Evolutionary conservation across 92 coral and sea anemone species (phyloP).

Genomic region (Micromussa lordhowensis): DNA sequence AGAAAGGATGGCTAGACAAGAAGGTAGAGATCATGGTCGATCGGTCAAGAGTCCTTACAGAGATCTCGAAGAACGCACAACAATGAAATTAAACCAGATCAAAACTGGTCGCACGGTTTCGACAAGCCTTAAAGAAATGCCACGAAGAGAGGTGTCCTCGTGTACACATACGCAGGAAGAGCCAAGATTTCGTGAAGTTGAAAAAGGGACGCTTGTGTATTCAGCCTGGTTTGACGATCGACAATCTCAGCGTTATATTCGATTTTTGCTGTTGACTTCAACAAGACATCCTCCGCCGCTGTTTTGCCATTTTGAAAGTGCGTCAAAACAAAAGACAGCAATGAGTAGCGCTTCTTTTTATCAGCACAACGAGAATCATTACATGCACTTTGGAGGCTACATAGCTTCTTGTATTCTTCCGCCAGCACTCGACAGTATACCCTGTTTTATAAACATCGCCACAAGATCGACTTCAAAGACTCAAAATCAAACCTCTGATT

Average conservation of each 20-base stretch:
- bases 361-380: constrained; percentile 40
- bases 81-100: background rate
- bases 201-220: constrained; percentile 16
- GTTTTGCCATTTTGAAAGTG: constrained; percentile 14
- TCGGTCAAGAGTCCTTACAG: background rate
- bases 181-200: constrained; percentile 29
- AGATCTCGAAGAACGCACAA: background rate
- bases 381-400: constrained; percentile 51
- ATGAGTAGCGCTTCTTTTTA: background rate
- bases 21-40: background rate
- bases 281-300: constrained; percentile 29
- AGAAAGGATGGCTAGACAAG: background rate
- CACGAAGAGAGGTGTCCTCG: background rate
- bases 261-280: constrained; percentile 20
- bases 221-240: constrained; percentile 45
- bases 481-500: constrained; percentile 1
- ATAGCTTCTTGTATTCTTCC: constrained; percentile 68
- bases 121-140: too few species aligned
- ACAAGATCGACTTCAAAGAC: constrained; percentile 33
- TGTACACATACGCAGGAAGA: background rate
- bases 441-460: constrained; percentile 46
- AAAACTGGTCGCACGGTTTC: background rate
- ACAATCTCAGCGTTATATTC: constrained; percentile 13
- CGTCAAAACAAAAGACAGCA: background rate
- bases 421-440: constrained; percentile 28